Percentiles rank a stretch among this genome's conserved stretches.
These are phyloP conservation scores for Erythrocebus patas DNA, from an alignment of 2,113 vertebrate species.

Conservation along the genomic window DNA sequence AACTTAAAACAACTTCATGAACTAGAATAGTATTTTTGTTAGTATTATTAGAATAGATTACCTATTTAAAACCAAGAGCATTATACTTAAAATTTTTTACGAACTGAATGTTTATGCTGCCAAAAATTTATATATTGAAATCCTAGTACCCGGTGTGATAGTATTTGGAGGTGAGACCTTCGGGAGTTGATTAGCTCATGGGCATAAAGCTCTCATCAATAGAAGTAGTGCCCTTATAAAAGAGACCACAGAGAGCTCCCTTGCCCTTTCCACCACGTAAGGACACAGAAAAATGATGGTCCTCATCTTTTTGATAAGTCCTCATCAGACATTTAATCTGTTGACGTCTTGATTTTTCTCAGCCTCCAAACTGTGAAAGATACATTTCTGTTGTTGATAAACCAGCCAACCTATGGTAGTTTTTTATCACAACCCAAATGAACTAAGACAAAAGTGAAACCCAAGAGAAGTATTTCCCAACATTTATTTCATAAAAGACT, in stretches of 20 bases:
- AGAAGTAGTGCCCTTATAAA: neutral
- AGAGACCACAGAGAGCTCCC: neutral
- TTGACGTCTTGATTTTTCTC: neutral
- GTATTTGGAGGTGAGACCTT: neutral
- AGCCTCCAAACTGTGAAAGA: neutral
- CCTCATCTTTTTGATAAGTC: too few relatives aligned
- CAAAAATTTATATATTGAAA: neutral
- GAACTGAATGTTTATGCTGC: neutral
- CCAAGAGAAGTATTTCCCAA: neutral
- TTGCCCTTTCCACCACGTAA: neutral
- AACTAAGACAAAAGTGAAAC: neutral
- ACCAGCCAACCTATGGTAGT: neutral
- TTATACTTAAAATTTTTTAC: neutral
- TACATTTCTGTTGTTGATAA: neutral
- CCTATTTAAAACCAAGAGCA: neutral
- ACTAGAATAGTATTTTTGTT: neutral
- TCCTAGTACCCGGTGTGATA: neutral
- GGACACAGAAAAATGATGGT: neutral
- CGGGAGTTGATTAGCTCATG: neutral
- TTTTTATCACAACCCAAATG: neutral
- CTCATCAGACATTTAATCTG: too few relatives aligned
- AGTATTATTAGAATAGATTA: neutral
- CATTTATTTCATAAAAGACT: neutral
- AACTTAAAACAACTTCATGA: constrained; percentile 36
- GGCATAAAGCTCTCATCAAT: neutral